A percentile compares a stretch with the other conserved stretches of the same genome.
Evolutionary conservation across 2,888 invertebrate genomes (phyloP).

Genomic region (Mystacides longicornis): DNA sequence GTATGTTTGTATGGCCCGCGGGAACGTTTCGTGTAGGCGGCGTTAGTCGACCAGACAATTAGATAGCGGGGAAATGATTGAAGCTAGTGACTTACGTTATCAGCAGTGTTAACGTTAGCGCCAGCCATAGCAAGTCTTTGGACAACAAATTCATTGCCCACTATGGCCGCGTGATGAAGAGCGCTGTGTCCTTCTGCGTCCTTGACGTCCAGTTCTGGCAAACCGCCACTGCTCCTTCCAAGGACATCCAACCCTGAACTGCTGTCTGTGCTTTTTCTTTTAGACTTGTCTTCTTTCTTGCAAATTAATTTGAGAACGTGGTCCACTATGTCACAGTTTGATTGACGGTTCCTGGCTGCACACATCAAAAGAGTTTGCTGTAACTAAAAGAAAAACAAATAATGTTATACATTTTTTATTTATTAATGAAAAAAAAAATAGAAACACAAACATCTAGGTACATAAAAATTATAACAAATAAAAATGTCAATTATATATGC

Average conservation of each 20-base stretch:
- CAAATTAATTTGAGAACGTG: conserved; percentile 57
- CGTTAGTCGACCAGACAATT: no score
- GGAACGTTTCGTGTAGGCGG: no score
- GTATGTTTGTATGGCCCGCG: no score
- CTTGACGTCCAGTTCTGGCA: conserved; percentile 41
- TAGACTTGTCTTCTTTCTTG: not conserved
- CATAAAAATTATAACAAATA: no score
- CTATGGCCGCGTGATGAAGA: conserved; percentile 67
- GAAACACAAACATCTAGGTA: no score
- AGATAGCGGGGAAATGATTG: no score
- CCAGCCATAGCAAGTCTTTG: conserved; percentile 59
- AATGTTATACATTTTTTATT: no score
- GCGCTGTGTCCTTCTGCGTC: conserved; percentile 68
- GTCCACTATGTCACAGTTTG: conserved; percentile 54
- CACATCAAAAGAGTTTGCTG: conserved; percentile 69
- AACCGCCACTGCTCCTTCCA: not conserved
- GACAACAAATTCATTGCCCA: conserved; percentile 61
- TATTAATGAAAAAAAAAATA: no score
- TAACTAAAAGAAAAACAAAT: conserved; percentile 44
- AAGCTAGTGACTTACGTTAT: conserved; percentile 50
- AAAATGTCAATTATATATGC: no score
- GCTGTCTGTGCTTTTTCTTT: not conserved
- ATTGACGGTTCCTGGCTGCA: conserved; percentile 62
- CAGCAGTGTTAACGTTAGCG: conserved; percentile 58
- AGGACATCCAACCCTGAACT: not conserved